Evolutionary conservation across 2,113 vertebrate genomes (phyloP).

Genomic region (Heterocephalus glaber): DNA sequence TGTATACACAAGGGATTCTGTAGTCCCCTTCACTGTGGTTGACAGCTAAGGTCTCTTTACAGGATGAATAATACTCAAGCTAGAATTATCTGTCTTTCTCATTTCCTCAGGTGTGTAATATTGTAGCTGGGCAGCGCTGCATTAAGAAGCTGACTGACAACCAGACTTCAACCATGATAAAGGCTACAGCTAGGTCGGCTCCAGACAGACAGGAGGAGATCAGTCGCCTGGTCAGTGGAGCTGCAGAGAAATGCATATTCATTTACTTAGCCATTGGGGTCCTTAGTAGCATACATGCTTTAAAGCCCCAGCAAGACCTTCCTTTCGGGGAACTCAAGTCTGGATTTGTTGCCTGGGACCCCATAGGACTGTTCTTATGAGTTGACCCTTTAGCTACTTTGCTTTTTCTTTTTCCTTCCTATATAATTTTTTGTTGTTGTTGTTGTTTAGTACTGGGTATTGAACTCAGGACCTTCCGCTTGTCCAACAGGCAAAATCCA

Average conservation of each 20-base stretch:
- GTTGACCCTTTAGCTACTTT: constrained; percentile 48
- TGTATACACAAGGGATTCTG: background rate
- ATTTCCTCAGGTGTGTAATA: constrained; percentile 88
- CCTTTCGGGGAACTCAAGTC: background rate
- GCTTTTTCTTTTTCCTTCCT: constrained; percentile 14
- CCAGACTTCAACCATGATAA: constrained; percentile 91
- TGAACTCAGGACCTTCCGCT: too few species aligned
- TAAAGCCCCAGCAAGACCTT: constrained; percentile 6
- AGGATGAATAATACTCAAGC: background rate
- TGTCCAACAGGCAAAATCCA: too few species aligned
- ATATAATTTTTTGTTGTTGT: background rate
- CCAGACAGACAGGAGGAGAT: constrained; percentile 91
- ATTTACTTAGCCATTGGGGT: constrained; percentile 43
- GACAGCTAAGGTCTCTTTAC: background rate
- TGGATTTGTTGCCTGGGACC: constrained; percentile 29
- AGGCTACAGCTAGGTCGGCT: constrained; percentile 90
- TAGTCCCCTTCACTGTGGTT: background rate
- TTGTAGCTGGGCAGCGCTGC: constrained; percentile 90
- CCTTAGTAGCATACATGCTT: constrained; percentile 30
- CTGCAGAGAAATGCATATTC: constrained; percentile 14
- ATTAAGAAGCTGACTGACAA: constrained; percentile 92
- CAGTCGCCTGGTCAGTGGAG: constrained; percentile 87
- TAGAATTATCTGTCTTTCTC: background rate
- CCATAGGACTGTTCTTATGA: background rate
- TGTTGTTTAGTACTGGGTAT: too few species aligned